Base-by-base conservation (phyloP, 2,113 vertebrate genomes). In the Salminus brasiliensis region DNA sequence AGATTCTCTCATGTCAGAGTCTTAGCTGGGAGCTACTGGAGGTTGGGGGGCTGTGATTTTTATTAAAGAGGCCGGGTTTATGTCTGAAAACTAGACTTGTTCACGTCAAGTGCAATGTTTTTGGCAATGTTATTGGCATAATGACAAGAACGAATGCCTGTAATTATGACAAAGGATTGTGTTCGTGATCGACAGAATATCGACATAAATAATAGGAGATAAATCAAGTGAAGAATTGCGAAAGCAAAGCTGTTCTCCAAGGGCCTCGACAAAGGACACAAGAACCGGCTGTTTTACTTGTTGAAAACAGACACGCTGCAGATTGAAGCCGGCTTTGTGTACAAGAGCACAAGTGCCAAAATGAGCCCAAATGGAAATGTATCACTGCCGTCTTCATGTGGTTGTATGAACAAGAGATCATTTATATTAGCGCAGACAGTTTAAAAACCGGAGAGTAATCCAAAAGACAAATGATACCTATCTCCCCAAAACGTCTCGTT, bases 1-100 rank as follows among this genome's bases (percentile, higher is more conserved):
- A 92, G 91, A 93, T 93, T 93, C 93, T 93, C 94, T 91, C 39
- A 25, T 72, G 59, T 82, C 66, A 77, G 43, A 72, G 52, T 78
- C 9, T 34, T 49, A 72, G 57, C 60, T 41, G 63, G 52, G 47
- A 73, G 83, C 65, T 72, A 15, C 45, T 21, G 13, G 43, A 47
- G 29, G 29, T 21, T 29, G 34, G 9, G 3, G 21, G 62, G 21
- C 63, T 78, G 70, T 82, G 32, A 73, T 81, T 66, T 79, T 66
- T 74, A 30, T 67, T 75, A 13, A 25, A 69, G 12, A 68, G 73
- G 34, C 32, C 55, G 60, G 43, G 60, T 11, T 74, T 66, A 67
- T 77, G 66, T 47, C 66, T 69, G 27, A 78, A 69, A 67, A 59
- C 49, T 43, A 52, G 43, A 75, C 34, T 15, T 66, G 15, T 16